phyloP scores from a whole-genome alignment of 2,113 vertebrate genomes.

The Myiopsitta monachus region DNA sequence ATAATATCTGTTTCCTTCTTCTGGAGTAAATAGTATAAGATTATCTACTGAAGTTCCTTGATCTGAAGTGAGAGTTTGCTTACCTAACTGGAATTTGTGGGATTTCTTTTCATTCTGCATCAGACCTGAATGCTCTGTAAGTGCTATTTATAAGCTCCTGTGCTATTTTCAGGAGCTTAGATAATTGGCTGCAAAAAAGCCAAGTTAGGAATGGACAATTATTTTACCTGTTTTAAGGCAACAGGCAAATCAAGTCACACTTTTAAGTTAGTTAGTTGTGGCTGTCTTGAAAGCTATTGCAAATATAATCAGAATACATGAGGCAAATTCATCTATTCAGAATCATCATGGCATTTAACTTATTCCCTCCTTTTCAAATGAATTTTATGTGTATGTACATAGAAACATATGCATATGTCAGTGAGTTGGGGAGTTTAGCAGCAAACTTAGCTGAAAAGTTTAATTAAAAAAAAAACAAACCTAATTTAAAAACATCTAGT shows the following conservation, averaged over 20 bases:
- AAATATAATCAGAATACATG: background rate
- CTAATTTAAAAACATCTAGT: background rate
- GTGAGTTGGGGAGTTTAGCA: background rate
- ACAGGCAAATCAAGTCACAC: background rate
- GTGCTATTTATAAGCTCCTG: background rate
- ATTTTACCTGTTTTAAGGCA: background rate
- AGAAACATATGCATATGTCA: background rate
- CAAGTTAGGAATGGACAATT: background rate
- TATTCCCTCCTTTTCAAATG: background rate
- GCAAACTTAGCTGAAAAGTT: background rate
- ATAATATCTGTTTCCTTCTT: background rate
- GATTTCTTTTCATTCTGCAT: background rate
- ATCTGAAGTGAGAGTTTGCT: background rate
- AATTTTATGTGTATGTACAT: background rate
- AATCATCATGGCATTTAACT: background rate
- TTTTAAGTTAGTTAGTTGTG: constrained; percentile 17
- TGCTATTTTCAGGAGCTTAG: background rate
- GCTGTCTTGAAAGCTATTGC: background rate
- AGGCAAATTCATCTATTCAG: background rate
- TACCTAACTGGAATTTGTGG: background rate
- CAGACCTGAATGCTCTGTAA: background rate
- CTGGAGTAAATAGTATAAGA: background rate
- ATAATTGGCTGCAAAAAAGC: background rate
- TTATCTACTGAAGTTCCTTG: background rate
- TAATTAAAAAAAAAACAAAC: background rate